Conservation (phyloP, 1,140 invertebrate species). For the Pseudomyrmex sp. region DNA sequence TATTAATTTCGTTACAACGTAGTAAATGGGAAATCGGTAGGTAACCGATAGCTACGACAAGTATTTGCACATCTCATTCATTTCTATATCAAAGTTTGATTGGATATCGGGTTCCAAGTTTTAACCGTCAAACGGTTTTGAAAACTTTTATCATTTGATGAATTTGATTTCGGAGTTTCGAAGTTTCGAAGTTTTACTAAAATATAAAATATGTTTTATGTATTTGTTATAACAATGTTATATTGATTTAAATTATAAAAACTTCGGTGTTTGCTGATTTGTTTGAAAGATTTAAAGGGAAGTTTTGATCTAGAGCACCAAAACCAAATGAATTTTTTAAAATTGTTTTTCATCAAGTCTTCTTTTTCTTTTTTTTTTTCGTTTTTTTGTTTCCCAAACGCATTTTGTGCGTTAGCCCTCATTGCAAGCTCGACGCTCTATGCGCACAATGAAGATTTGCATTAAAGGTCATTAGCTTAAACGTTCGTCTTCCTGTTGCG, state of each 20-base stretch:
- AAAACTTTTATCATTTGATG: constrained; percentile 3
- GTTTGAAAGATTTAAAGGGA: neutral
- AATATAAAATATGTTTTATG: neutral
- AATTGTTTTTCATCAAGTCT: neutral
- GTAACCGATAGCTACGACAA: neutral
- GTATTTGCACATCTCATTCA: neutral
- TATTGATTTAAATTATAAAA: neutral
- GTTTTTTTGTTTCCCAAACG: constrained; percentile 63
- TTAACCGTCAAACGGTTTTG: neutral
- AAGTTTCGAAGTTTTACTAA: neutral
- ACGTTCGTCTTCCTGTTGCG: constrained; percentile 77
- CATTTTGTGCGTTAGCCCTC: constrained; percentile 70
- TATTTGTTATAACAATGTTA: neutral
- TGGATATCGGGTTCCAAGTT: constrained; percentile 28
- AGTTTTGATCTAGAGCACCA: neutral
- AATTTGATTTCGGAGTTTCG: neutral
- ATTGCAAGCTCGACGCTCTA: constrained; percentile 62
- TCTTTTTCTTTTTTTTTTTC: constrained; percentile 1
- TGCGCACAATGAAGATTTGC: constrained; percentile 72
- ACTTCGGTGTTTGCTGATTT: neutral
- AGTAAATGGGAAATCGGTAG: constrained; percentile 16
- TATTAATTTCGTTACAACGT: constrained; percentile 63
- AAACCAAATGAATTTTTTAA: neutral
- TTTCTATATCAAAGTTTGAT: constrained; percentile 54
- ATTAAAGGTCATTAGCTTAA: constrained; percentile 79